Conservation (phyloP, 1,140 invertebrate genomes). For the Metopolophium dirhodum region DNA sequence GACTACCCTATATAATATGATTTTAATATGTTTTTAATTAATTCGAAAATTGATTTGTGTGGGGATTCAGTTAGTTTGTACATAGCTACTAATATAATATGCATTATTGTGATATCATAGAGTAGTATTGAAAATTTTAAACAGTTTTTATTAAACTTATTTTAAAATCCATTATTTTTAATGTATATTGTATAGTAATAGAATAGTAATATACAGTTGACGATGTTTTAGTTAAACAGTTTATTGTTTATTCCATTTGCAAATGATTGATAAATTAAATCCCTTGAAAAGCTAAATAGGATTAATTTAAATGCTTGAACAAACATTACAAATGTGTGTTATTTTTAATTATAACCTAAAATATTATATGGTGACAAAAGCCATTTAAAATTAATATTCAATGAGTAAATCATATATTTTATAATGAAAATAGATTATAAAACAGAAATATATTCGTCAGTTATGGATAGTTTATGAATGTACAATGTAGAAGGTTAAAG, state of each 20-base stretch:
- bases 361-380: background rate
- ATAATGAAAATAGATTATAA: background rate
- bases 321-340: slow-evolving; percentile 8
- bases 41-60: too few species aligned
- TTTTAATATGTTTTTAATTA: background rate
- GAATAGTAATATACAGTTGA: background rate
- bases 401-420: background rate
- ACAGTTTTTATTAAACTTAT: background rate
- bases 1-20: background rate
- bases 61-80: background rate
- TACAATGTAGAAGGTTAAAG: too few species aligned
- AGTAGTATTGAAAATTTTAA: background rate
- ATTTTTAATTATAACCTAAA: background rate
- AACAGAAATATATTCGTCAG: background rate
- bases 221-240: background rate
- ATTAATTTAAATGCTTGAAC: background rate
- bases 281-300: background rate
- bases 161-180: background rate
- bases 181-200: background rate
- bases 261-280: background rate
- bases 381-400: background rate
- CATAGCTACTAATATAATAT: background rate
- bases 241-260: background rate
- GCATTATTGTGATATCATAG: background rate
- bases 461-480: background rate